Conservation (phyloP, 2,797 vertebrate genomes). For the Agapornis canus region DNA sequence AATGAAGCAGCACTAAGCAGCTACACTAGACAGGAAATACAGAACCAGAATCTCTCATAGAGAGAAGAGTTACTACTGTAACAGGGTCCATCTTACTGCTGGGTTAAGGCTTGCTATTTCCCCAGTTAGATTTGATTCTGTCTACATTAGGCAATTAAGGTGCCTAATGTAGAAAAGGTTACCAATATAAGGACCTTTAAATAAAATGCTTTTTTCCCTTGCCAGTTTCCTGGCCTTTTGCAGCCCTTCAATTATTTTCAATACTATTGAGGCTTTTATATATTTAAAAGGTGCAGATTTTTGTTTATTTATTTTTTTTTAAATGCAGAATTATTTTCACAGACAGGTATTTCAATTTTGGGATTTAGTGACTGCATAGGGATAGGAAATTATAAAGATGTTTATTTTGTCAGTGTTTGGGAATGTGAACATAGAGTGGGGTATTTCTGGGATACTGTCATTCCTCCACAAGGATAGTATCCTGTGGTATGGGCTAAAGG, state of each 20-base stretch:
- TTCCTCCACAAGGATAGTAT: neutral
- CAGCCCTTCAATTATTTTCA: neutral
- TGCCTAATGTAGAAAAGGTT: neutral
- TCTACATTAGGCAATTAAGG: neutral
- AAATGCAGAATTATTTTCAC: neutral
- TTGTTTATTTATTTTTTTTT: neutral
- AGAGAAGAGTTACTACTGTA: neutral
- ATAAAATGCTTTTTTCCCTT: neutral
- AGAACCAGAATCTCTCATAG: neutral
- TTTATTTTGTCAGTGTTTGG: neutral
- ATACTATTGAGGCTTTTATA: neutral
- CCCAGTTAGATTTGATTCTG: neutral
- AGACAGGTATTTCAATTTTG: neutral
- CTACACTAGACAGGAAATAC: neutral
- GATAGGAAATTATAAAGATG: neutral
- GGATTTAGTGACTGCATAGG: neutral
- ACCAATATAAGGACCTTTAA: neutral
- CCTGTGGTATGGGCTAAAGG: neutral
- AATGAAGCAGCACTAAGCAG: neutral
- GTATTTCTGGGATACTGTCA: too few species aligned
- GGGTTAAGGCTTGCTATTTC: neutral
- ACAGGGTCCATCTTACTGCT: neutral
- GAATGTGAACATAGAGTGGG: neutral
- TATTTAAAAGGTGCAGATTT: neutral
- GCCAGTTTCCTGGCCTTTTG: neutral